These are phyloP conservation scores for Heterodera filipjevi DNA, from an alignment of 2,888 invertebrate species.

Conservation along the genomic window DNA sequence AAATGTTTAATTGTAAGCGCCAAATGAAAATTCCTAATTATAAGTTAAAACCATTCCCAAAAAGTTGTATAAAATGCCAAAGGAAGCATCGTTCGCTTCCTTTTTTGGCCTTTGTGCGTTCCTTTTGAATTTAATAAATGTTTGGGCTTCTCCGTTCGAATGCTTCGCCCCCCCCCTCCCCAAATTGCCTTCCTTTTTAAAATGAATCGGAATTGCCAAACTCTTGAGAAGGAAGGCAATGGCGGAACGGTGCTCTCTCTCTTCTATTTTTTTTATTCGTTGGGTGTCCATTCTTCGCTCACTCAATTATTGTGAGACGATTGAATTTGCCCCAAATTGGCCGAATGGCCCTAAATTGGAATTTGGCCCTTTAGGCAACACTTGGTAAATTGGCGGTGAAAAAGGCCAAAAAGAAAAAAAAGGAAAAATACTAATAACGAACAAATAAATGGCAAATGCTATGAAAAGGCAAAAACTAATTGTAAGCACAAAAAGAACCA, in stretches of 20 bases:
- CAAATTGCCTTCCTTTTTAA: not conserved
- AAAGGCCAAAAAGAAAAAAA: not conserved
- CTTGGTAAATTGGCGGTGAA: not conserved
- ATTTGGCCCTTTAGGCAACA: not conserved
- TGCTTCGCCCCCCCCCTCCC: not conserved
- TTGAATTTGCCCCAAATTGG: not conserved
- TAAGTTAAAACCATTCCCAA: too few species aligned
- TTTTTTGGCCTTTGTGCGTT: not conserved
- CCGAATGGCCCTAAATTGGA: not conserved
- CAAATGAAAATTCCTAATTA: too few species aligned
- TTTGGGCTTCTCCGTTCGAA: not conserved
- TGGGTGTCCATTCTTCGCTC: not conserved
- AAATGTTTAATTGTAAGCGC: too few species aligned
- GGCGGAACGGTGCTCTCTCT: not conserved
- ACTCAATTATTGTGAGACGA: constrained; percentile 16
- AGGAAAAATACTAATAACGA: not conserved
- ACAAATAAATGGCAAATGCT: not conserved
- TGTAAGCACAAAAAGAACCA: too few species aligned
- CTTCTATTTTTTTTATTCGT: not conserved
- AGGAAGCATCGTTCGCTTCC: too few species aligned
- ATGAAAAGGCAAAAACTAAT: too few species aligned
- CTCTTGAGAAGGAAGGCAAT: not conserved
- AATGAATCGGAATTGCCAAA: not conserved
- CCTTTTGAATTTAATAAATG: not conserved
- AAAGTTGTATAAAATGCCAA: too few species aligned